Evolutionary conservation across 2,113 vertebrate genomes (phyloP).

Genomic region (Phocoena phocoena): DNA sequence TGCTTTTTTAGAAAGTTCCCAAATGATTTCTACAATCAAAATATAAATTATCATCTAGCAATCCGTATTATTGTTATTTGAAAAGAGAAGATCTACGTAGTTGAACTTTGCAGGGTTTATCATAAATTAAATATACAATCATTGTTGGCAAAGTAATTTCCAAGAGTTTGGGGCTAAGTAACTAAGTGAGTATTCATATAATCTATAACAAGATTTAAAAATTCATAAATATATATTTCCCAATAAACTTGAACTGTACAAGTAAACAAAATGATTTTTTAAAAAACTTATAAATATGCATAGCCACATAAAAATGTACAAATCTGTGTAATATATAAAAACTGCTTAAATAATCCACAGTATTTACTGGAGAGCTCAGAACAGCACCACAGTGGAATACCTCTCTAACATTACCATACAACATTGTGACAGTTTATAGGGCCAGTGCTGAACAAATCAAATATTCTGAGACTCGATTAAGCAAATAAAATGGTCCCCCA

Average conservation of each 20-base stretch:
- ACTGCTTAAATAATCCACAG: slow-evolving; percentile 37
- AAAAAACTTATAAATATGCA: slow-evolving; percentile 60
- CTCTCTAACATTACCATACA: slow-evolving; percentile 5
- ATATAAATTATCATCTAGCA: not conserved
- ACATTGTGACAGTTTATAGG: slow-evolving; percentile 42
- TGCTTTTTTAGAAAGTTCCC: not conserved
- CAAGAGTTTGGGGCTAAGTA: slow-evolving; percentile 27
- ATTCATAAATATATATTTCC: slow-evolving; percentile 72
- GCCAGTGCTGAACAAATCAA: slow-evolving; percentile 67
- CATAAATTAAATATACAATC: slow-evolving; percentile 44
- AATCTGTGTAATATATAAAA: slow-evolving; percentile 68
- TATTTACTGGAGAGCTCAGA: slow-evolving; percentile 59
- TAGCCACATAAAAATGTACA: slow-evolving; percentile 61
- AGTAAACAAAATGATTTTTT: slow-evolving; percentile 76
- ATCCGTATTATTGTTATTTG: not conserved
- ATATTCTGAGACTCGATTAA: not conserved
- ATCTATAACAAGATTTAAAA: slow-evolving; percentile 51
- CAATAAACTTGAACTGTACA: slow-evolving; percentile 62
- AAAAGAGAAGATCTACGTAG: slow-evolving; percentile 26
- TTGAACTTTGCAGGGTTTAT: slow-evolving; percentile 21
- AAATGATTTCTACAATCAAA: slow-evolving; percentile 29
- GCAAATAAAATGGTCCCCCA: slow-evolving; percentile 49
- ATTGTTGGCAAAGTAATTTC: slow-evolving; percentile 32
- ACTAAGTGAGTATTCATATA: slow-evolving; percentile 59
- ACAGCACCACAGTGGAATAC: not conserved